phyloP scores from a whole-genome alignment of 2,797 vertebrate genomes.

The Ciconia nigra region DNA sequence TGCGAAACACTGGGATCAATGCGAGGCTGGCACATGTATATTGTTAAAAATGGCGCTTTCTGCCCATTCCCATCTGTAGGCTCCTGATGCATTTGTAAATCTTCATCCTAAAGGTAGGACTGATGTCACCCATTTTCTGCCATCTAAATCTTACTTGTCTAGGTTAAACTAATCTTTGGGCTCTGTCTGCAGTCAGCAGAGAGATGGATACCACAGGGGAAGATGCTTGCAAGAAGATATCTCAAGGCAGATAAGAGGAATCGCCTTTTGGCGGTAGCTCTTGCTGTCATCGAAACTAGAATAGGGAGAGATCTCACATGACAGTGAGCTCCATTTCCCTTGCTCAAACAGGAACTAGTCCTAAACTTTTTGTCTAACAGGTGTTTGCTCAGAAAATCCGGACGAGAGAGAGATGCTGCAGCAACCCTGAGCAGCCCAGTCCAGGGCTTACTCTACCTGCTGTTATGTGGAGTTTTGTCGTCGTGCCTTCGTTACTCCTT shows the following conservation, averaged over 20 bases:
- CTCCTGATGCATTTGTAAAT: neutral
- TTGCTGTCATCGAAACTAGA: neutral
- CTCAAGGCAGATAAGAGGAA: neutral
- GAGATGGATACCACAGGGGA: neutral
- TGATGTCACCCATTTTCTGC: neutral
- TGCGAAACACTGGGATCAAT: rapidly evolving
- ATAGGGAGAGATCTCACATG: neutral
- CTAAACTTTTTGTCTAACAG: neutral
- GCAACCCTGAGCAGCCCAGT: neutral
- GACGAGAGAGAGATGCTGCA: no score
- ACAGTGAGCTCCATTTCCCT: neutral
- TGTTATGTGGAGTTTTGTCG: rapidly evolving
- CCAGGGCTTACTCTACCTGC: neutral
- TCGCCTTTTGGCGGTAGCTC: neutral
- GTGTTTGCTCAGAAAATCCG: neutral
- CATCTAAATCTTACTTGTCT: neutral
- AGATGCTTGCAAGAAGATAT: neutral
- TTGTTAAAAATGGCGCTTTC: neutral
- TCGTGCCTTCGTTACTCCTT: neutral
- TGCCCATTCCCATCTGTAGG: neutral
- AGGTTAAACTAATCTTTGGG: neutral
- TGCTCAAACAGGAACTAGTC: neutral
- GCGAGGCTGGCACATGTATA: rapidly evolving
- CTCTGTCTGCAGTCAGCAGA: neutral
- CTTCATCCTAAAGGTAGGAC: neutral